phyloP scores from a whole-genome alignment of 2,797 vertebrate species.

The Anguilla marmorata region DNA sequence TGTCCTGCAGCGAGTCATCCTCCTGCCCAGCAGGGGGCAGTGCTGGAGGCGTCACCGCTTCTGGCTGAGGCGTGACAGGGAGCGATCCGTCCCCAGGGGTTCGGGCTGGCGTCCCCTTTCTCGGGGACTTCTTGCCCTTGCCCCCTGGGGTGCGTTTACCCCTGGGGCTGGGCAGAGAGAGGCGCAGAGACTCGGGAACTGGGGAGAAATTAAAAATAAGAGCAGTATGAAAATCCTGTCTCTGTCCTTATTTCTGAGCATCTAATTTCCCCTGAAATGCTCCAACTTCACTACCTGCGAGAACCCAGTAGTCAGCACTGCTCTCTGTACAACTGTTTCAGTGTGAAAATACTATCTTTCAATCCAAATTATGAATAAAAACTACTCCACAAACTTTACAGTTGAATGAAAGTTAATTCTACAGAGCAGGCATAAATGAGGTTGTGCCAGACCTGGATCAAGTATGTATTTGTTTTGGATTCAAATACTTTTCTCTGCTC shows the following conservation, averaged over 20 bases:
- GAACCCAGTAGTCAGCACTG: neutral
- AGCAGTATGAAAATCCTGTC: neutral
- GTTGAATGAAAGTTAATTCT: neutral
- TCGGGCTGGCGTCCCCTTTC: conserved; percentile 32
- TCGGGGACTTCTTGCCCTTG: conserved; percentile 58
- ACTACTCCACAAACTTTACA: neutral
- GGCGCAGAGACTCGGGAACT: conserved; percentile 58
- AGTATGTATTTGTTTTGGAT: too few species aligned
- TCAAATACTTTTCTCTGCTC: too few species aligned
- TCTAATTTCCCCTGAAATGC: neutral
- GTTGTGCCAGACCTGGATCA: too few species aligned
- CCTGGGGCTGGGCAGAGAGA: conserved; percentile 58
- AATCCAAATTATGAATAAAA: neutral
- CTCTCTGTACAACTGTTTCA: neutral
- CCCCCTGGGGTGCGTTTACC: conserved; percentile 61
- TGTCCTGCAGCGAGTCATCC: conserved; percentile 58
- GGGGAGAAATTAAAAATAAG: neutral
- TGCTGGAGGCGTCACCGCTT: conserved; percentile 11
- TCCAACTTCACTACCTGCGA: neutral
- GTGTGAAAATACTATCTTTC: neutral
- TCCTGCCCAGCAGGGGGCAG: conserved; percentile 38
- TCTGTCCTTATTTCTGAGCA: neutral
- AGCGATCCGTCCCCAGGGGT: conserved; percentile 30
- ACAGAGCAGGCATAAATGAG: neutral
- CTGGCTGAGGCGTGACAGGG: conserved; percentile 11